Evolutionary conservation across 2,113 vertebrate species (phyloP).

Genomic region (Pomatostomus ruficeps): DNA sequence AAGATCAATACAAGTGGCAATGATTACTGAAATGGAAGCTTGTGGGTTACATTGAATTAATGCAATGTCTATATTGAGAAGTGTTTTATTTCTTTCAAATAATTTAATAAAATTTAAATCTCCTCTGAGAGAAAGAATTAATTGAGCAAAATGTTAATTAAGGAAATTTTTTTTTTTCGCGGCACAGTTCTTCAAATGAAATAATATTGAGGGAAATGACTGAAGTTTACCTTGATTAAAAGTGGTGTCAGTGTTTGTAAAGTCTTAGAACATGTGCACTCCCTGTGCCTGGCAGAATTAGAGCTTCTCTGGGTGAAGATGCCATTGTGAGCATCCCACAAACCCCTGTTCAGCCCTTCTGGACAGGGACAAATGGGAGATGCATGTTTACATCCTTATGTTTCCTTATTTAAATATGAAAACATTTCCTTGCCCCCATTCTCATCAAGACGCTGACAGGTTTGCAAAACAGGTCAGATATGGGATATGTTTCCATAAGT

Average conservation of each 20-base stretch:
- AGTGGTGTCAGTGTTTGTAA: not conserved
- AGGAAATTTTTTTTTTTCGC: not conserved
- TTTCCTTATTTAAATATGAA: not conserved
- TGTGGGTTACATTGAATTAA: not conserved
- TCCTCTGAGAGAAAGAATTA: slow-evolving; percentile 18
- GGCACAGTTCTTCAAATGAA: not conserved
- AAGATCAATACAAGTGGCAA: not conserved
- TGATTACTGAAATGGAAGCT: not conserved
- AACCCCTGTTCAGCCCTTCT: not conserved
- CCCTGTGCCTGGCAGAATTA: not conserved
- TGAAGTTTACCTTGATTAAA: not conserved
- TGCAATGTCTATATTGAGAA: not conserved
- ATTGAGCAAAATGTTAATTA: slow-evolving; percentile 7
- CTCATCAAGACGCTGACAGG: not conserved
- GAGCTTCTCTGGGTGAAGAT: not conserved
- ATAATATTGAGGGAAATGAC: not conserved
- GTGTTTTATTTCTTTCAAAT: not conserved
- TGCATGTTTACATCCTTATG: not conserved
- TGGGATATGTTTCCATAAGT: not conserved
- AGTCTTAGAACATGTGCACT: not conserved
- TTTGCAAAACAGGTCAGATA: not conserved
- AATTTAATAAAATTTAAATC: not conserved
- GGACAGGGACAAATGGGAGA: not conserved
- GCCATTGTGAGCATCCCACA: fast-evolving
- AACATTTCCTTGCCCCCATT: not conserved